Conservation (phyloP, 2,888 invertebrate species). For the Brachyptera risi region DNA sequence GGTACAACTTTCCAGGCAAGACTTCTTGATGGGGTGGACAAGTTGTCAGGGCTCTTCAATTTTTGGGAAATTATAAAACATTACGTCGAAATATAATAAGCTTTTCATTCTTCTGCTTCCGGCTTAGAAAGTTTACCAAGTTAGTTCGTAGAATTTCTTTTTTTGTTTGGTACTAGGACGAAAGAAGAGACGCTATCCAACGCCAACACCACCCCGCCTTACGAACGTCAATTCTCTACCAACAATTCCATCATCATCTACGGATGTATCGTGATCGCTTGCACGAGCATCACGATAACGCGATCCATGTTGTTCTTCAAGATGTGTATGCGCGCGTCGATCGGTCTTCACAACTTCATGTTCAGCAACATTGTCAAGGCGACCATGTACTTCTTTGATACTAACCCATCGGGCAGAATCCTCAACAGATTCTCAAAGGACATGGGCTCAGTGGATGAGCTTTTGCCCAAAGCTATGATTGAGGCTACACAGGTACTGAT, state of each 20-base stretch:
- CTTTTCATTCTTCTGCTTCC: no score
- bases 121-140: no score
- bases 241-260: constrained; percentile 6
- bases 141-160: neutral
- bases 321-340: constrained; percentile 71
- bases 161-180: neutral
- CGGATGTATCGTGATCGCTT: constrained; percentile 4
- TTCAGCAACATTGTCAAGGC: constrained; percentile 68
- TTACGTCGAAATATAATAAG: no score
- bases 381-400: constrained; percentile 78
- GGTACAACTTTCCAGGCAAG: no score
- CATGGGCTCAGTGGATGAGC: constrained; percentile 47
- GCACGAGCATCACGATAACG: constrained; percentile 39
- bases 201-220: no score
- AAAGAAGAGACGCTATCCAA: no score
- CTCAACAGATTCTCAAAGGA: constrained; percentile 52
- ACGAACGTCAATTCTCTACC: constrained; percentile 10
- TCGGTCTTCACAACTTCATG: constrained; percentile 71
- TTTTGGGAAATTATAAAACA: no score
- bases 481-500: constrained; percentile 52
- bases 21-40: no score
- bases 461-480: constrained; percentile 38
- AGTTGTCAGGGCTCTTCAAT: no score
- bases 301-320: constrained; percentile 54
- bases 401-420: constrained; percentile 68